phyloP scores from a whole-genome alignment of 2,113 vertebrate species.

The Chaetodon trifascialis region DNA sequence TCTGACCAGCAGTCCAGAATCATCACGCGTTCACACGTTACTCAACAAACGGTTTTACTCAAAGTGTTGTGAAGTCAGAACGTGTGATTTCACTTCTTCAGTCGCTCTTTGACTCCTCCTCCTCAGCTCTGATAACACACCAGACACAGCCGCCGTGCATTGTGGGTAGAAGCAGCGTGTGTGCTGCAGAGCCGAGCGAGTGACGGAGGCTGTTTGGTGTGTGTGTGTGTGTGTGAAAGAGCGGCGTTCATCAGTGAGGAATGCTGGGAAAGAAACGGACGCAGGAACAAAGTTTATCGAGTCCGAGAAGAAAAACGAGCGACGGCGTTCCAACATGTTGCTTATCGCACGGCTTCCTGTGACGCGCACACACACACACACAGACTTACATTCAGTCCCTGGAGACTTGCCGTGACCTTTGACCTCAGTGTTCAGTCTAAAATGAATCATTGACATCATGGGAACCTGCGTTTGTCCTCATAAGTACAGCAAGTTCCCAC shows the following conservation, averaged over 20 bases:
- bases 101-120: not conserved
- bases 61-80: no score
- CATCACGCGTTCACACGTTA: no score
- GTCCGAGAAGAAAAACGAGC: conserved; percentile 18
- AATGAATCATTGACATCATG: no score
- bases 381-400: not conserved
- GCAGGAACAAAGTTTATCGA: conserved; percentile 41
- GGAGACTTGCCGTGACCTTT: no score
- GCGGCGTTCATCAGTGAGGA: conserved; percentile 41
- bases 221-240: conserved; percentile 30
- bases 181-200: not conserved
- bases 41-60: no score
- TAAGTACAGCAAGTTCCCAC: no score
- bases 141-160: not conserved
- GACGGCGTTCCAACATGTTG: conserved; percentile 36
- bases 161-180: not conserved
- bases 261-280: conserved; percentile 55
- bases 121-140: not conserved
- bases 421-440: no score
- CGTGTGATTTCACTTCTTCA: no score
- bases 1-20: no score
- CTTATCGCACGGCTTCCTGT: conserved; percentile 15
- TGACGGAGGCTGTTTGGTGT: not conserved
- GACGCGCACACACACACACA: not conserved
- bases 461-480: no score